phyloP scores from a whole-genome alignment of 2,113 vertebrate genomes.

The Neolamprologus fasciatus region DNA sequence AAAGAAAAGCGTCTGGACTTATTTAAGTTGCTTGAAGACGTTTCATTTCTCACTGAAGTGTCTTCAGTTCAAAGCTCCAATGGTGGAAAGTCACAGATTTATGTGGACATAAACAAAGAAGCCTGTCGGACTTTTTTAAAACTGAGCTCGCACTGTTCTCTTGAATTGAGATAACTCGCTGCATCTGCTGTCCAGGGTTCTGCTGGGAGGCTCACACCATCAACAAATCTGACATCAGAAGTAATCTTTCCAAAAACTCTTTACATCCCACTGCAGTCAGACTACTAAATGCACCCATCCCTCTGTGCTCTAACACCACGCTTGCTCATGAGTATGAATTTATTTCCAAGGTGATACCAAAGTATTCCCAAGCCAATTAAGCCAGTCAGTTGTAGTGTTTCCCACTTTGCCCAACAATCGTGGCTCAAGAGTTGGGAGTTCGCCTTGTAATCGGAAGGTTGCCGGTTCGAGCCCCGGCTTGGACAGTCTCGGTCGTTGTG shows the following conservation, averaged over 20 bases:
- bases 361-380: background rate
- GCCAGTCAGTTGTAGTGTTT: background rate
- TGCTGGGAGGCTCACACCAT: background rate
- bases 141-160: background rate
- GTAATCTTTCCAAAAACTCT: background rate
- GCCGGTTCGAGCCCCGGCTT: fast-evolving
- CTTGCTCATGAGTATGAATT: background rate
- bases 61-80: background rate
- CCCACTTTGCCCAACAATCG: too few relatives aligned
- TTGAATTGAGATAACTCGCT: background rate
- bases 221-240: background rate
- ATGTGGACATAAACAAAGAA: background rate
- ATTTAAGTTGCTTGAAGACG: fast-evolving
- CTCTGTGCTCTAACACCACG: fast-evolving
- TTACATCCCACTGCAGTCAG: background rate
- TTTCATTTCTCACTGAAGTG: fast-evolving
- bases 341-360: background rate
- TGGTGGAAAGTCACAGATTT: fast-evolving
- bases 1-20: fast-evolving
- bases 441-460: too few relatives aligned
- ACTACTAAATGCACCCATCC: background rate
- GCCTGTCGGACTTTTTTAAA: background rate
- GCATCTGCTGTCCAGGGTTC: background rate
- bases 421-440: too few relatives aligned
- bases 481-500: too few relatives aligned